phyloP scores from a whole-genome alignment of 2,113 vertebrate genomes.

The Lucifuga dentata region DNA sequence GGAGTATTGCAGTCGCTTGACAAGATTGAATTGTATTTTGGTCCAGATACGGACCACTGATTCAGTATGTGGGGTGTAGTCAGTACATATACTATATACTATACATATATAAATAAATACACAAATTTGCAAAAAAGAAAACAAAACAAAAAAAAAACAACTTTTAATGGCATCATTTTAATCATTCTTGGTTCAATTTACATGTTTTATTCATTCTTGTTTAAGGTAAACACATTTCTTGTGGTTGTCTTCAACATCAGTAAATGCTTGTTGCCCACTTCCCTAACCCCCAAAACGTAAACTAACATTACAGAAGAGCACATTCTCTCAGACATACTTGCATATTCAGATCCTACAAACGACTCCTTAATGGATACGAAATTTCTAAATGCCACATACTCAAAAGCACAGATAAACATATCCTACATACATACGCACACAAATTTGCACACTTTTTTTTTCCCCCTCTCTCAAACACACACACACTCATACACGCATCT shows the following conservation, averaged over 20 bases:
- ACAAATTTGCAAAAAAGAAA: background rate
- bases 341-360: slow-evolving; percentile 84
- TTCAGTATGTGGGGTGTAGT: too few species aligned
- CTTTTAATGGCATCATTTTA: slow-evolving; percentile 79
- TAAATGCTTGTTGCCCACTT: slow-evolving; percentile 76
- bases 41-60: too few species aligned
- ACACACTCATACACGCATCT: slow-evolving; percentile 11
- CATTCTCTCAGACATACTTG: slow-evolving; percentile 73
- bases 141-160: slow-evolving; percentile 64
- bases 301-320: slow-evolving; percentile 72
- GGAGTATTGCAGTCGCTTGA: too few species aligned
- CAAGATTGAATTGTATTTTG: too few species aligned
- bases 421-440: slow-evolving; percentile 71
- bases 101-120: slow-evolving; percentile 7
- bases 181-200: slow-evolving; percentile 81
- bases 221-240: slow-evolving; percentile 79
- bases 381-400: slow-evolving; percentile 81
- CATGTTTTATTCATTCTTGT: slow-evolving; percentile 74
- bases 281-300: slow-evolving; percentile 55
- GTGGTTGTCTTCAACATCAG: slow-evolving; percentile 73
- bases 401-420: slow-evolving; percentile 76
- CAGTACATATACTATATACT: too few species aligned
- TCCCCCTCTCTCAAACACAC: background rate
- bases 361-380: slow-evolving; percentile 75
- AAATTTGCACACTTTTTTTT: slow-evolving; percentile 43